Evolutionary conservation across 2,797 vertebrate genomes (phyloP), one percentile per base, ranked within the genome.

Genomic region (Heliangelus exortis): DNA sequence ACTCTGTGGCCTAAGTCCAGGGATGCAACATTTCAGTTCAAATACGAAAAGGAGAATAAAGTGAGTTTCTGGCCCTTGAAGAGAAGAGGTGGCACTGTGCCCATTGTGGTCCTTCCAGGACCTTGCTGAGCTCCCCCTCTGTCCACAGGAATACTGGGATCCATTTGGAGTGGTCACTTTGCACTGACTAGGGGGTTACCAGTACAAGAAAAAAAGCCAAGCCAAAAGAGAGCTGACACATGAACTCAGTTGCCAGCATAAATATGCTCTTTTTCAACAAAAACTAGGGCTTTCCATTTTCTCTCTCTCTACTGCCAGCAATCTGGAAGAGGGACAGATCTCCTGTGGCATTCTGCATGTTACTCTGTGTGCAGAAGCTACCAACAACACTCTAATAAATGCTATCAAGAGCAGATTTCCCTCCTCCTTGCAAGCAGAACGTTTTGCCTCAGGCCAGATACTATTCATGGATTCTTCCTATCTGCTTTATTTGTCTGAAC

Each of bases 401-500:
- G 23, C 50, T 71, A 6, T 29, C 18, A 59, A 79, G 31, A 73
- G 51, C 29, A 90, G 80, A 86, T 50, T 28, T 73, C 10, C 41
- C 43, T 31, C 11, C 17, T 75, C 26, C 45, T n/a, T 72, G 50
- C 45, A 77, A 78, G 66, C 23, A 84, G 39, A 91, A 73, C 26
- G 18, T 51, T 89, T 84, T 85, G 76, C 36, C 29, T 58, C 67
- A 67, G 33, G 62, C 34, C 62, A 62, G 50, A 61, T 22, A 45
- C 26, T 68, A 14, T 11, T 3, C 9, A 74, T 51, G 17, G 41
- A 26, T 31, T 72, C 29, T 53, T 73, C 28, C 26, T 50, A 74
- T n/a, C 78, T 85, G 57, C 25, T 91, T 83, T 41, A 59, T 19
- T 93, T 36, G 75, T 61, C 66, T 62, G 62, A 94, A 72, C 33